Conservation (phyloP, 2,888 invertebrate species). For the Encarsia formosa region DNA sequence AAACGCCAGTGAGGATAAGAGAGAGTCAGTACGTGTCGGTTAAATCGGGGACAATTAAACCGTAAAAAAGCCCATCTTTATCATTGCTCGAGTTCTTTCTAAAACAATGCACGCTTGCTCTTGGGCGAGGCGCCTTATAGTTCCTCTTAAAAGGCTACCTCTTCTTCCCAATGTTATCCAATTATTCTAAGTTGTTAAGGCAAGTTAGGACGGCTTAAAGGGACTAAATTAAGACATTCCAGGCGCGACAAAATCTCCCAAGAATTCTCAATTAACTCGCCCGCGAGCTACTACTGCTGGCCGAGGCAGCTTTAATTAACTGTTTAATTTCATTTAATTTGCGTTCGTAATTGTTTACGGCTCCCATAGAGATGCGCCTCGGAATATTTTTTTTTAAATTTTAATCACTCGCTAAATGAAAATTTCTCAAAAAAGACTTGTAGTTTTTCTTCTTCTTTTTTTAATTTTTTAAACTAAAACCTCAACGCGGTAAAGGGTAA, state of each 20-base stretch:
- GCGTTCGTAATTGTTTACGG: conserved; percentile 42
- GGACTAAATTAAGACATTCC: conserved; percentile 53
- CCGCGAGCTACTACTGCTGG: conserved; percentile 4
- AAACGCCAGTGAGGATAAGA: no score
- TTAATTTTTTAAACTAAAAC: no score
- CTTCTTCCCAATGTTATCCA: conserved; percentile 50
- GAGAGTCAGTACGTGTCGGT: no score
- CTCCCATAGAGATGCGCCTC: conserved; percentile 8
- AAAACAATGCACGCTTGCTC: no score
- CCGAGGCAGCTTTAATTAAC: conserved; percentile 46
- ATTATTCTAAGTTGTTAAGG: conserved; percentile 53
- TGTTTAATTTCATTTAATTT: conserved; percentile 51
- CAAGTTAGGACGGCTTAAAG: conserved; percentile 51
- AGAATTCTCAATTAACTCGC: conserved; percentile 53
- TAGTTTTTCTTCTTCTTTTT: no score
- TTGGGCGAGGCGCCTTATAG: no score
- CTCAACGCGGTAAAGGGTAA: no score
- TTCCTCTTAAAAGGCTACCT: no score
- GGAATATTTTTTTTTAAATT: not conserved
- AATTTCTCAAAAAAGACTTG: no score
- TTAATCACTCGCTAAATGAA: not conserved
- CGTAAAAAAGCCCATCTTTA: no score
- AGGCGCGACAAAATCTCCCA: conserved; percentile 52
- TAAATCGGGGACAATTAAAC: no score
- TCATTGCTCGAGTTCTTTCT: no score